Evolutionary conservation across 2,888 invertebrate genomes (phyloP), one percentile per base, ranked within the genome.

Genomic region (Drosophila villosipedis): DNA sequence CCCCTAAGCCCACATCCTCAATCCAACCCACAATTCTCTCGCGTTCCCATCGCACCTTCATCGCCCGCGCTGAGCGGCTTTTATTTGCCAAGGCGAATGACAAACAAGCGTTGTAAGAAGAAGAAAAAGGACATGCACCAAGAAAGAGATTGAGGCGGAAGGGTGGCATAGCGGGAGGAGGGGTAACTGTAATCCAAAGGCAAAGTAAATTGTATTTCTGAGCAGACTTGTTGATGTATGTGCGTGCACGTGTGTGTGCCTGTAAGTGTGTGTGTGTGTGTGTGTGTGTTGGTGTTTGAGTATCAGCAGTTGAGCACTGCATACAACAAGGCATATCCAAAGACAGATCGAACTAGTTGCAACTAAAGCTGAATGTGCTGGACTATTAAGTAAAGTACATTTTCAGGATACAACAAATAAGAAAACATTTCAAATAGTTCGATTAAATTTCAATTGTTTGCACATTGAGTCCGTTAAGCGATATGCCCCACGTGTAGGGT

Each of bases 201-300:
- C 76, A 88, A 90, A 89, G 90, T 87, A 88, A 88, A 90, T 91
- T 89, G 80, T 90, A 89, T 89, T 88, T 88, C 80, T 78, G 82
- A 84, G 77, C 68, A 88, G 78, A 91, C 89, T 91, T 83, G 88
- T 80, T 89, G 91, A 89, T 90, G 87, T 80, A 67, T 52, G 54
- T 52, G 54, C 47, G 47, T 41, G 43, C 50, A n/a, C 53, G 47
- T 61, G 37, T 39, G 55, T 63, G 31, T 28, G 7, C 7, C 47
- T 84, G 80, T 77, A 65, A 39, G 49, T 50, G 43, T 25, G 43
- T 50, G 43, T 31, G 54, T 58, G 39, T 7, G 57, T 52, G 37
- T 35, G 19, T 19, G 41, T 41, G 31, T 39, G 19, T 53, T 39
- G 14, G 6, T 53, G 33, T 54, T 19, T 60, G n/a, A 73, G 68